A percentile compares a stretch with the other conserved stretches of the same genome.
These are phyloP conservation scores for Pheosia tremula DNA, from an alignment of 2,888 invertebrate species.

Conservation along the genomic window DNA sequence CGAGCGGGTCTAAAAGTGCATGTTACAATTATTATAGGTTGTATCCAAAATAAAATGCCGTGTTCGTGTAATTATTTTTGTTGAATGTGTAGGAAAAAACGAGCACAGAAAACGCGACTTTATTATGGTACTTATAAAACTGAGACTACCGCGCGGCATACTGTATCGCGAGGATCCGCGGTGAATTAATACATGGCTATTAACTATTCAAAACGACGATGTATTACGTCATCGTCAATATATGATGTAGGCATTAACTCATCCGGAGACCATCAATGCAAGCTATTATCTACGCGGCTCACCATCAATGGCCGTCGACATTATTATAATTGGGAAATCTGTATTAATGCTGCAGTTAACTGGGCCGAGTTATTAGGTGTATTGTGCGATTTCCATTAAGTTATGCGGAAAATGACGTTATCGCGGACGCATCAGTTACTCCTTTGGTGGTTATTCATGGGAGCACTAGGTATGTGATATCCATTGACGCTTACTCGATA, in stretches of 20 bases:
- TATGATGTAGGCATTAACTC: not conserved
- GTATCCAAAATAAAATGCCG: too few species aligned
- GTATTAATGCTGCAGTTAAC: constrained; percentile 18
- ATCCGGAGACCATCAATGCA: constrained; percentile 13
- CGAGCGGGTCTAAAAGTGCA: too few species aligned
- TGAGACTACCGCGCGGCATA: too few species aligned
- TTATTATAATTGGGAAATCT: constrained; percentile 16
- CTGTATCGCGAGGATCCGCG: too few species aligned
- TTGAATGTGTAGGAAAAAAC: too few species aligned
- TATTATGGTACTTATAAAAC: too few species aligned
- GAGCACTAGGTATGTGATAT: not conserved
- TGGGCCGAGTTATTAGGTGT: constrained; percentile 4
- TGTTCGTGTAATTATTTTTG: too few species aligned
- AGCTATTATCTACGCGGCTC: constrained; percentile 7
- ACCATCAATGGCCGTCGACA: constrained; percentile 10
- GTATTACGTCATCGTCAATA: not conserved
- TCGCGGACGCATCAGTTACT: not conserved
- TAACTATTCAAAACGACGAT: not conserved
- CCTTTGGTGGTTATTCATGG: not conserved
- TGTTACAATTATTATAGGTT: too few species aligned
- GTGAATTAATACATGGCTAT: too few species aligned
- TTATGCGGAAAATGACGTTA: not conserved
- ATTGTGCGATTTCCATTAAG: not conserved
- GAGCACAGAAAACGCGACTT: too few species aligned
- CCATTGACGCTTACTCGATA: too few species aligned